A percentile compares a stretch with the other conserved stretches of the same genome.
These are phyloP conservation scores for Pteronura brasiliensis DNA, from an alignment of 2,113 vertebrate genomes.

Conservation along the genomic window DNA sequence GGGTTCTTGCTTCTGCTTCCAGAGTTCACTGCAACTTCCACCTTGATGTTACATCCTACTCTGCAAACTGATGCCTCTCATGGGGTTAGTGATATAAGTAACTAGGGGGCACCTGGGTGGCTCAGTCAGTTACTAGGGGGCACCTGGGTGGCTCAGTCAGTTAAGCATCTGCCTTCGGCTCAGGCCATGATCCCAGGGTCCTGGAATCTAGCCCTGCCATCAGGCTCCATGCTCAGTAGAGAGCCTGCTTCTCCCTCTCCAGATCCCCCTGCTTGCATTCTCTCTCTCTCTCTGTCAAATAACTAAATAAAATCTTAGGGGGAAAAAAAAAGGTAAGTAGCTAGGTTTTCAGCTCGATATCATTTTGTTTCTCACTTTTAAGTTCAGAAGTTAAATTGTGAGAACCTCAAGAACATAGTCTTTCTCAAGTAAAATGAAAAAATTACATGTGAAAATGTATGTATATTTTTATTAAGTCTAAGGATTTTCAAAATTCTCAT, in stretches of 20 bases:
- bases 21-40: conserved; percentile 92
- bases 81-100: conserved; percentile 89
- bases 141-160: too few relatives aligned
- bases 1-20: conserved; percentile 91
- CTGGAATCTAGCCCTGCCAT: too few relatives aligned
- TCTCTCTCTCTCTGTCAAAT: too few relatives aligned
- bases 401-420: background rate
- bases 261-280: too few relatives aligned
- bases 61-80: conserved; percentile 92
- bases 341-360: background rate
- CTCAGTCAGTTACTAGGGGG: too few relatives aligned
- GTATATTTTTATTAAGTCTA: conserved; percentile 27
- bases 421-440: conserved; percentile 44
- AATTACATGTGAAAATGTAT: background rate
- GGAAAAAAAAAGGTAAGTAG: too few relatives aligned
- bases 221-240: too few relatives aligned
- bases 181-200: too few relatives aligned
- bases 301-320: too few relatives aligned
- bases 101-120: background rate
- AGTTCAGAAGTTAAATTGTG: conserved; percentile 44
- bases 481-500: background rate
- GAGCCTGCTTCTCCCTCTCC: too few relatives aligned
- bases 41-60: conserved; percentile 91
- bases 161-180: too few relatives aligned
- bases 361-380: background rate